Evolutionary conservation across 2,888 invertebrate genomes (phyloP), one percentile per base, ranked within the genome.

Genomic region (Leuctra nigra): DNA sequence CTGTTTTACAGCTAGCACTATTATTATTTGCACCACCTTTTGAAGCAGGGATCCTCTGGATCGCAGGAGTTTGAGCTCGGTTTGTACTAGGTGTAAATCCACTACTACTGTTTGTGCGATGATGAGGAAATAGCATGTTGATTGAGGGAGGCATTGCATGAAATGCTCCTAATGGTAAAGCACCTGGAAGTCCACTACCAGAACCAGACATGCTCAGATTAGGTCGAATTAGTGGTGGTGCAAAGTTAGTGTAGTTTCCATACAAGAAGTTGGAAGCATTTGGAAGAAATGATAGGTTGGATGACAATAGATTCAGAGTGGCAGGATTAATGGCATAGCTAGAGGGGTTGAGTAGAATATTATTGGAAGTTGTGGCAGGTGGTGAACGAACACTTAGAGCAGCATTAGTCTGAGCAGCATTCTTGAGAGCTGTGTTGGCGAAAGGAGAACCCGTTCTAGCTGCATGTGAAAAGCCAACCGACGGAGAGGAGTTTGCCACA

Each of bases 101-200:
- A 36, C 50, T 46, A 11, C n/a, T 18, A 18, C 46, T 44, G 46
- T 46, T 25, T 4, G 22, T 29, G 16, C 47, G 60, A 36, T 60
- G 60, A 25, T 58, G 60, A 36, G 58, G 58, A 25, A 58, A 60
- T n/a, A 60, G 11, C 58, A 58, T 60, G 39, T 60, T 58, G 4
- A 60, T 53, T 13, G 60, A 56, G 13, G 58, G 59, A 7, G 59
- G 57, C 39, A 60, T 38, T 14, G 57, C 53, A 16, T 60, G 59
- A 47, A 36, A 60, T 6, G 55, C 59, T 23, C 59, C 57, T 11
- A 53, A 29, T n/a, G n/a, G n/a, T n/a, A n/a, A n/a, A n/a, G n/a
- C n/a, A 14, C 55, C 53, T 9, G 48, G 24, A 9, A 20, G 2
- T n/a, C 39, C 29, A 29, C 46, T 33, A 14, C 53, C 24, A 18